Evolutionary conservation across 1,140 invertebrate species (phyloP), one percentile per base, ranked within the genome.

Genomic region (Bombus fervidus): DNA sequence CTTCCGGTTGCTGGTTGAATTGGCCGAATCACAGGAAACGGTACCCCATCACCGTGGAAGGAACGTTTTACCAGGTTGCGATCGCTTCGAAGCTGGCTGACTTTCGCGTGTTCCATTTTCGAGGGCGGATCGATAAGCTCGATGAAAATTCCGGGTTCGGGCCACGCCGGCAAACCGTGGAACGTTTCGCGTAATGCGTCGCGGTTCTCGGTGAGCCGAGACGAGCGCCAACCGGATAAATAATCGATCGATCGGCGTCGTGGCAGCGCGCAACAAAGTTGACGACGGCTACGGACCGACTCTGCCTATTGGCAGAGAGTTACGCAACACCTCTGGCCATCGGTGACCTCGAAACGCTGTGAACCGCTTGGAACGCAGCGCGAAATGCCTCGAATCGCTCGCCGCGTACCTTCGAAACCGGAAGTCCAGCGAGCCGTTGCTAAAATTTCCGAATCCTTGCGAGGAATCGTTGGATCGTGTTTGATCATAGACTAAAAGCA

Each of bases 81-180:
- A 64, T 64, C 43, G 43, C 53, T 10, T 43, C 15, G 79, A 39
- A 39, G 28, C 72, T 34, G 31, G 73, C 64, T 18, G 34, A 62
- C 64, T 76, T 47, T 82, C 13, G 41, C 47, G 31, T 39, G 83
- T 73, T 80, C 77, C 83, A 85, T 80, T 80, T 80, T 80, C 76
- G 57, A 77, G 73, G 81, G 22, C 18, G 69, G 59, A 85, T 88
- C 86, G 73, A 89, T 89, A 81, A 72, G 62, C 85, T 69, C 72
- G 74, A 78, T 88, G 86, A 88, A 89, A 89, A 88, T 89, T 85
- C 77, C 74, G 59, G 47, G 31, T n/a, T 69, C 57, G 81, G 59
- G 43, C 31, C 53, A 25, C 31, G 76, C 59, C 66, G 77, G 77
- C 82, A 81, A 84, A 81, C 77, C 72, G 77, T 64, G 64, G 73